phyloP scores from a whole-genome alignment of 2,113 vertebrate genomes.

The Prietella phreatophila region DNA sequence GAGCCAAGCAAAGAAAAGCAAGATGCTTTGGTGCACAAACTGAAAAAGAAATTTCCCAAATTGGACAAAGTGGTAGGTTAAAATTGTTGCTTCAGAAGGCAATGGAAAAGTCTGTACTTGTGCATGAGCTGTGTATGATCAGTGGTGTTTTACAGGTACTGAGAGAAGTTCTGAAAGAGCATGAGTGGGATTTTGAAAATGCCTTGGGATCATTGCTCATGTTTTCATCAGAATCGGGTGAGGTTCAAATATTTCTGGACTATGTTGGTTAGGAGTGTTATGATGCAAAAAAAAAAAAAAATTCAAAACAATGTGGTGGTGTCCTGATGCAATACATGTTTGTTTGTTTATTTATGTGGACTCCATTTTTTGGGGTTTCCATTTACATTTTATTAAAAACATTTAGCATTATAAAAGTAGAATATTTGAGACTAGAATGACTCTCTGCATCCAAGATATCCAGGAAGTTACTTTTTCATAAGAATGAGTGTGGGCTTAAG shows the following conservation, averaged over 20 bases:
- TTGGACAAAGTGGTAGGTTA: slow-evolving; percentile 84
- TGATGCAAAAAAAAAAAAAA: background rate
- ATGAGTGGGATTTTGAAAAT: slow-evolving; percentile 86
- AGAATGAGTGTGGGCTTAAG: background rate
- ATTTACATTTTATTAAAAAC: background rate
- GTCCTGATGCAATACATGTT: background rate
- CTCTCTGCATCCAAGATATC: background rate
- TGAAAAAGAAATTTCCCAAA: slow-evolving; percentile 85
- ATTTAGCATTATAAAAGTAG: background rate
- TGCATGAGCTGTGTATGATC: background rate
- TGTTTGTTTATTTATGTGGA: too few relatives aligned
- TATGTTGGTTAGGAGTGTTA: background rate
- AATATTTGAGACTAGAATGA: background rate
- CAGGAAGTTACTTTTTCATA: background rate
- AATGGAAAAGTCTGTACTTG: background rate
- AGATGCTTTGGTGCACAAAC: slow-evolving; percentile 80
- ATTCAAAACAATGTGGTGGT: too few relatives aligned
- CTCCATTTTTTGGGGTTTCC: too few relatives aligned
- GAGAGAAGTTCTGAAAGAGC: slow-evolving; percentile 84
- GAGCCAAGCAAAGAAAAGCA: slow-evolving; percentile 78
- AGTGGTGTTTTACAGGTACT: slow-evolving; percentile 75
- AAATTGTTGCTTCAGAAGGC: background rate
- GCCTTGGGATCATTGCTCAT: slow-evolving; percentile 82
- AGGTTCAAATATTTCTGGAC: background rate
- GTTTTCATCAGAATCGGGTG: slow-evolving; percentile 81